Conservation (phyloP, 2,888 invertebrate species). For the Lordiphosa andalusiaca region DNA sequence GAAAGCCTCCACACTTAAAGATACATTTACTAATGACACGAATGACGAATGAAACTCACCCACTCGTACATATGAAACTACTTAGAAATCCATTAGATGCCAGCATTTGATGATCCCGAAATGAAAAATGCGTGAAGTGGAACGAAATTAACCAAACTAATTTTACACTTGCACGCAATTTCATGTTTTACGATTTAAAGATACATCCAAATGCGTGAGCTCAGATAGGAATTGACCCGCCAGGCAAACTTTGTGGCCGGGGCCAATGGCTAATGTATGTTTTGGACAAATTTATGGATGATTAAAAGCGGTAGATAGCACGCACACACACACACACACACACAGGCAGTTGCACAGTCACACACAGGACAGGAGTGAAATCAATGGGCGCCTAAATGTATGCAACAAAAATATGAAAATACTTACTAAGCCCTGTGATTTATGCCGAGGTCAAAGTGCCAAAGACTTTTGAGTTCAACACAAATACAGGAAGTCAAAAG, state of each 20-base stretch:
- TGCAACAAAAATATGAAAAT: constrained; percentile 25
- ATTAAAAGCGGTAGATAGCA: constrained; percentile 65
- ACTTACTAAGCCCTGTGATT: constrained; percentile 17
- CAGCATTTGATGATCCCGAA: constrained; percentile 30
- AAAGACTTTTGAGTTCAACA: constrained; percentile 44
- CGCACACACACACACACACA: constrained; percentile 50
- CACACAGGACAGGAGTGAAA: constrained; percentile 15
- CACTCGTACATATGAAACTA: constrained; percentile 37
- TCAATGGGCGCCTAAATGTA: constrained; percentile 39
- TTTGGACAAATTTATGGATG: constrained; percentile 59
- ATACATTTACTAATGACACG: no score
- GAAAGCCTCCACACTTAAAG: no score
- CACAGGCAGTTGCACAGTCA: neutral
- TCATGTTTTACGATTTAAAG: constrained; percentile 67
- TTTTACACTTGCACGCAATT: constrained; percentile 69
- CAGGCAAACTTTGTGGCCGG: constrained; percentile 8
- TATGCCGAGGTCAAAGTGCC: constrained; percentile 40
- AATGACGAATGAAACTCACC: no score
- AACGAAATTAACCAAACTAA: constrained; percentile 61
- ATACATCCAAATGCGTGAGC: constrained; percentile 39
- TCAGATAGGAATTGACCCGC: no score
- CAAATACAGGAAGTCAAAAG: constrained; percentile 56
- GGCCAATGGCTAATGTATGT: constrained; percentile 42
- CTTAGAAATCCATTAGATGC: constrained; percentile 64
- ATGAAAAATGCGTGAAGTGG: constrained; percentile 69